Evolutionary conservation across 35 echinoderm and acorn worm genomes (phyloP), one percentile per base, ranked within the genome.

Genomic region (Hemicentrotus pulcherrimus): DNA sequence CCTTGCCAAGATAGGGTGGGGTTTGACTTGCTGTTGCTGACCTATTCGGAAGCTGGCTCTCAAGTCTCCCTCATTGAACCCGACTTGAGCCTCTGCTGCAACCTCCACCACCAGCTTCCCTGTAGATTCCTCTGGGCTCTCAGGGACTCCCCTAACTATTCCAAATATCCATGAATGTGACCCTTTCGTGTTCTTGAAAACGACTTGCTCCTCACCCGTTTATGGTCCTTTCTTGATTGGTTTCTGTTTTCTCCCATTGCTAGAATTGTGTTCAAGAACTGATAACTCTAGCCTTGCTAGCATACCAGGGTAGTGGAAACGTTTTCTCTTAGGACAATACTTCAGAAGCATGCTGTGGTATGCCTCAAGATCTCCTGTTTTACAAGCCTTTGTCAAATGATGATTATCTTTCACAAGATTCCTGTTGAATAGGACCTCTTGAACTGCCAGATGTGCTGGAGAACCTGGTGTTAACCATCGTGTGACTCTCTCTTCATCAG

Each of bases 261-360:
- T 96, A 8, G 61, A 8, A 32, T 96, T 96, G 47, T 96, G 30
- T 10, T 96, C 96, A 86, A 96, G 19, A 91, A 91, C 88, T 41
- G 95, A 71, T 18, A 96, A 60, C 88, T 94, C 46, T 22, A 91
- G 48, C 12, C 96, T 60, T 22, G 86, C 96, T 6, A 92, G 15
- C 96, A 95, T 95, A 65, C 86, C 61, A 4, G 50, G 32, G 48
- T 86, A 96, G 9, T 18, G n/a, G 71, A 96, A 96, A 50, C 86
- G 50, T 1, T 94, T 35, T 16, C 88, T 10, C 59, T 96, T 96
- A 0, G 96, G 96, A 19, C 18, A 28, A 35, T 94, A 96, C 45
- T 96, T 96, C 9, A 70, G 65, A 45, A 96, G 61, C 24, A 96
- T 92, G 86, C 85, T 86, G 85, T 96, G 91, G 88, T 92, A 96